Conservation (phyloP, 1,140 invertebrate species). For the Ostrea edulis region DNA sequence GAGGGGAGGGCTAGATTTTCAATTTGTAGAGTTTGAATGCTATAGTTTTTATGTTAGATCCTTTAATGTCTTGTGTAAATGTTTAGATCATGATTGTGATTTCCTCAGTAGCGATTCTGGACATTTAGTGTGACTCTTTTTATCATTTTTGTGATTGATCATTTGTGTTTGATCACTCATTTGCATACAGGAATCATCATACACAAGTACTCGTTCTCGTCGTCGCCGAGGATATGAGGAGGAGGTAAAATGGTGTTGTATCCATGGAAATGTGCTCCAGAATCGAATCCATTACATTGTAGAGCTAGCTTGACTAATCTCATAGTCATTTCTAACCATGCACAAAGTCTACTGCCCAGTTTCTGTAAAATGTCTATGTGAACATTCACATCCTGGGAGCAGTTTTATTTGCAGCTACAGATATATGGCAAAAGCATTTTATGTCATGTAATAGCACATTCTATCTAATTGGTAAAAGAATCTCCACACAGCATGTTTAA, state of each 20-base stretch:
- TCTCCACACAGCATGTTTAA: background rate
- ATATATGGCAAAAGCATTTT: background rate
- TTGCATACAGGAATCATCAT: constrained; percentile 43
- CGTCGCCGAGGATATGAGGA: constrained; percentile 42
- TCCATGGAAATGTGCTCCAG: constrained; percentile 33
- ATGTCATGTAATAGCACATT: background rate
- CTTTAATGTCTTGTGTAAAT: background rate
- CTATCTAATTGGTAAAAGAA: background rate
- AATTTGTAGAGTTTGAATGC: background rate
- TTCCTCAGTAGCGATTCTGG: background rate
- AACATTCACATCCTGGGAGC: background rate
- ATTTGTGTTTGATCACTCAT: constrained; percentile 39
- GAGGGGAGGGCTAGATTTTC: background rate
- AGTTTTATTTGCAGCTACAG: background rate
- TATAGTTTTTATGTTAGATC: background rate
- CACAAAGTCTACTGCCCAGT: background rate
- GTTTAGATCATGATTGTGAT: background rate
- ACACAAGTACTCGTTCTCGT: constrained; percentile 46
- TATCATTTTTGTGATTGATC: background rate
- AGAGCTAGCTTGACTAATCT: constrained; percentile 13
- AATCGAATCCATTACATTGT: constrained; percentile 12
- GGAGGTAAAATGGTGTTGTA: constrained; percentile 53
- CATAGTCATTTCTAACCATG: constrained; percentile 15
- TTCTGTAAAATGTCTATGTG: background rate
- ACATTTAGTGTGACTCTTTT: background rate